Evolutionary conservation across 2,888 invertebrate species (phyloP).

Genomic region (Drosophila pseudotakahashii): DNA sequence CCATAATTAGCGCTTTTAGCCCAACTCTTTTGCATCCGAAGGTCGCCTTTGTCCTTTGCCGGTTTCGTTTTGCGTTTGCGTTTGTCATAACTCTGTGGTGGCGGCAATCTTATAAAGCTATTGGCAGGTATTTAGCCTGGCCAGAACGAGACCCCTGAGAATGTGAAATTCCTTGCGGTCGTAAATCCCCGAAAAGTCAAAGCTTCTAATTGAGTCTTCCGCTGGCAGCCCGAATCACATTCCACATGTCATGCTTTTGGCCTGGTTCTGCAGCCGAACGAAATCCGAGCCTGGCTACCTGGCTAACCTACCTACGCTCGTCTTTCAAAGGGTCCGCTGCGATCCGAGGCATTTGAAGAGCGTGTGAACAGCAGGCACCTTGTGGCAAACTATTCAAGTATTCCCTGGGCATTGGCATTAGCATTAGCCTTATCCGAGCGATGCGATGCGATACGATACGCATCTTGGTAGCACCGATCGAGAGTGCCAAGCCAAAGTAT

Average conservation of each 20-base stretch:
- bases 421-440: conserved; percentile 42
- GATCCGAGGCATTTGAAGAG: conserved; percentile 63
- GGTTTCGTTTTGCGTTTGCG: conserved; percentile 20
- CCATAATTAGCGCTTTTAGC: conserved; percentile 83
- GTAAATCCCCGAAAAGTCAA: conserved; percentile 65
- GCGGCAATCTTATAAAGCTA: conserved; percentile 70
- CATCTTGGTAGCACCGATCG: conserved; percentile 62
- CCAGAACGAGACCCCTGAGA: conserved; percentile 15
- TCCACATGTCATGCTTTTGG: conserved; percentile 70
- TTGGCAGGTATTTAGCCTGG: conserved; percentile 74
- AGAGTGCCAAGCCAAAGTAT: conserved; percentile 8
- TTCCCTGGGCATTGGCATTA: conserved; percentile 44
- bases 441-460: conserved; percentile 67
- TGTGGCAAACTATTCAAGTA: conserved; percentile 36
- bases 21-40: conserved; percentile 74
- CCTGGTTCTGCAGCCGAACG: conserved; percentile 16
- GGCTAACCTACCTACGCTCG: conserved; percentile 33
- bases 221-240: conserved; percentile 55
- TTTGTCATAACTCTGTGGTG: conserved; percentile 64
- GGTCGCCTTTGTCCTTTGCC: conserved; percentile 56
- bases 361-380: conserved; percentile 74
- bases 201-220: conserved; percentile 78
- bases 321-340: conserved; percentile 52
- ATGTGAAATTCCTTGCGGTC: conserved; percentile 73
- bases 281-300: conserved; percentile 9